Percentiles rank a stretch among this genome's conserved stretches.
Conservation (phyloP, 2,113 vertebrate genomes). For the Gulo gulo region DNA sequence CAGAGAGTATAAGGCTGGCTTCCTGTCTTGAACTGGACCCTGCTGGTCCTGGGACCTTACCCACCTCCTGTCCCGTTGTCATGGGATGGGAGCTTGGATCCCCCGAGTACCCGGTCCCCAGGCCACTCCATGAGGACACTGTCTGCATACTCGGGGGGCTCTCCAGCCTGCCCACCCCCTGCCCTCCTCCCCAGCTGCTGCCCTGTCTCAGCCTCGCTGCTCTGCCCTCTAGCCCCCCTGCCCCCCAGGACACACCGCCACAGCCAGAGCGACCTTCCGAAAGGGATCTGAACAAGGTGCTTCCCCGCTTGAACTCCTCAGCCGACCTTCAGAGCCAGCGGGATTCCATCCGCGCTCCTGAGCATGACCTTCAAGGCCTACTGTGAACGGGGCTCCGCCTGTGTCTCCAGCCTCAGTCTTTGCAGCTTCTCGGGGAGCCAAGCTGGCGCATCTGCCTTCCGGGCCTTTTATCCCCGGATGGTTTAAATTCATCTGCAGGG, state of each 20-base stretch:
- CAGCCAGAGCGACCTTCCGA: neutral
- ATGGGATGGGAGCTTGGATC: neutral
- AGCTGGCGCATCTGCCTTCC: neutral
- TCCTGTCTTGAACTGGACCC: neutral
- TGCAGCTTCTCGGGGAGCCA: neutral
- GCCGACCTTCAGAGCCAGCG: neutral
- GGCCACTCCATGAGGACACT: neutral
- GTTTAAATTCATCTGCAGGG: neutral
- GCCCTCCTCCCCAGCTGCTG: neutral
- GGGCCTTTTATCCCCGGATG: neutral
- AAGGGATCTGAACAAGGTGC: neutral
- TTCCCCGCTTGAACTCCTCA: neutral
- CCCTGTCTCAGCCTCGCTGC: neutral
- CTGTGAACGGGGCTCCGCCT: neutral
- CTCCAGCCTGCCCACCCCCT: neutral
- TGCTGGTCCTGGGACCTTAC: neutral
- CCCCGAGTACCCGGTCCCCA: neutral
- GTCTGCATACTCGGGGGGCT: neutral
- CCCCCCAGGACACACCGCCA: too few species aligned
- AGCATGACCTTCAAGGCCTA: neutral
- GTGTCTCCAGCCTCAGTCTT: neutral
- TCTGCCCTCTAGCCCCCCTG: neutral
- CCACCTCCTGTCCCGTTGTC: neutral
- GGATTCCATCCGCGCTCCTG: neutral
- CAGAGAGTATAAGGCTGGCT: neutral